Percentiles rank a stretch among this genome's conserved stretches.
These are phyloP conservation scores for Neotragus moschatus DNA, from an alignment of 2,113 vertebrate species.

Conservation along the genomic window DNA sequence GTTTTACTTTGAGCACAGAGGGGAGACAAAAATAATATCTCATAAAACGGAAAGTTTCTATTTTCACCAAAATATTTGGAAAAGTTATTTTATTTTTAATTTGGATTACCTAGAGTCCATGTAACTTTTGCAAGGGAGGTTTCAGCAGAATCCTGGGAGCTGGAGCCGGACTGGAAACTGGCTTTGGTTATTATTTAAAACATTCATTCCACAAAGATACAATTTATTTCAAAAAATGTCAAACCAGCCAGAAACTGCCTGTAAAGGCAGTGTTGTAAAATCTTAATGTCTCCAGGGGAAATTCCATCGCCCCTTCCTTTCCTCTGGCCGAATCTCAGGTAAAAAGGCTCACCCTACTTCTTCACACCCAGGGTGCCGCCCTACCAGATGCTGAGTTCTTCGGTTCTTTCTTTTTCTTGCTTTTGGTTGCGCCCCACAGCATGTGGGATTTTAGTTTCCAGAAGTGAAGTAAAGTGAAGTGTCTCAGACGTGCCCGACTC, in stretches of 20 bases:
- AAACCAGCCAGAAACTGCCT: not conserved
- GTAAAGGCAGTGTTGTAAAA: not conserved
- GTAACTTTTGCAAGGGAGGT: not conserved
- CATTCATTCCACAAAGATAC: not conserved
- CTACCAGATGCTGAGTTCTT: not conserved
- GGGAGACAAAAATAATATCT: conserved; percentile 73
- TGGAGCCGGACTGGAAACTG: conserved; percentile 17
- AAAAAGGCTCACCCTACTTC: rapidly evolving
- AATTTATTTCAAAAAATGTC: conserved; percentile 44
- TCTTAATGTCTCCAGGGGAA: not conserved
- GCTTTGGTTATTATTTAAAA: conserved; percentile 56
- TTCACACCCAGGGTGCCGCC: rapidly evolving
- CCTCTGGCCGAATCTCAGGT: rapidly evolving
- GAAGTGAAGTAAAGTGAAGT: too few relatives aligned
- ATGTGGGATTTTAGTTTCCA: not conserved
- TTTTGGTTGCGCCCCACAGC: not conserved
- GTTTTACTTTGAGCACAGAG: conserved; percentile 71
- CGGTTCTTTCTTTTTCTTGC: not conserved
- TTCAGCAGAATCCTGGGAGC: not conserved
- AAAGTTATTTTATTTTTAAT: conserved; percentile 68
- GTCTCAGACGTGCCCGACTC: too few relatives aligned
- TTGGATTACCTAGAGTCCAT: not conserved
- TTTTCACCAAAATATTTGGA: conserved; percentile 70
- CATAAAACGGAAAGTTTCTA: conserved; percentile 70
- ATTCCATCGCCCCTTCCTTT: not conserved